Conservation (phyloP, 2,113 vertebrate species). For the Electrona antarctica region DNA sequence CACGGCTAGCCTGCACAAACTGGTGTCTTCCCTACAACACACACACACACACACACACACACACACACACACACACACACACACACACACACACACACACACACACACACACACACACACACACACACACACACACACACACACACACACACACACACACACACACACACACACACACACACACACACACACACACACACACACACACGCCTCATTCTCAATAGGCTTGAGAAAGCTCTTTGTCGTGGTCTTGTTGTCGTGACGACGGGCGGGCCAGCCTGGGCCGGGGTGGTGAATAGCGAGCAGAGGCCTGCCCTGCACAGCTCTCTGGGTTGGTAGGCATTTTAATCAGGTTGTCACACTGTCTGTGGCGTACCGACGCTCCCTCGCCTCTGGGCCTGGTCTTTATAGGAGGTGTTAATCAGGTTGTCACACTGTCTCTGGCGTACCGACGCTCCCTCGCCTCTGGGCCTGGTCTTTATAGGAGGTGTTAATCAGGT, state of each 20-base stretch:
- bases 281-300: conserved; percentile 63
- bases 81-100: conserved; percentile 51
- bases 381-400: conserved; percentile 17
- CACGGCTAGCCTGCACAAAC: conserved; percentile 61
- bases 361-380: conserved; percentile 59
- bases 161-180: conserved; percentile 18
- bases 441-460: conserved; percentile 48
- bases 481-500: conserved; percentile 75
- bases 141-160: conserved; percentile 18
- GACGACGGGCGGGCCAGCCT: conserved; percentile 71
- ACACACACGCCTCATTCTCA: conserved; percentile 71
- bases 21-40: conserved; percentile 33
- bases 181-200: conserved; percentile 18
- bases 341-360: conserved; percentile 75
- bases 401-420: conserved; percentile 33
- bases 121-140: conserved; percentile 49
- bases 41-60: conserved; percentile 11
- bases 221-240: conserved; percentile 74
- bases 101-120: conserved; percentile 48
- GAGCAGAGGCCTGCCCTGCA: conserved; percentile 46
- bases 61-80: conserved; percentile 30
- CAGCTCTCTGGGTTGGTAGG: conserved; percentile 60
- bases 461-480: background rate
- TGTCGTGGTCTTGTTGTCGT: conserved; percentile 77
- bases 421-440: conserved; percentile 70